Base-by-base conservation (phyloP, 2,888 invertebrate species). In the Strigamia maritima region DNA sequence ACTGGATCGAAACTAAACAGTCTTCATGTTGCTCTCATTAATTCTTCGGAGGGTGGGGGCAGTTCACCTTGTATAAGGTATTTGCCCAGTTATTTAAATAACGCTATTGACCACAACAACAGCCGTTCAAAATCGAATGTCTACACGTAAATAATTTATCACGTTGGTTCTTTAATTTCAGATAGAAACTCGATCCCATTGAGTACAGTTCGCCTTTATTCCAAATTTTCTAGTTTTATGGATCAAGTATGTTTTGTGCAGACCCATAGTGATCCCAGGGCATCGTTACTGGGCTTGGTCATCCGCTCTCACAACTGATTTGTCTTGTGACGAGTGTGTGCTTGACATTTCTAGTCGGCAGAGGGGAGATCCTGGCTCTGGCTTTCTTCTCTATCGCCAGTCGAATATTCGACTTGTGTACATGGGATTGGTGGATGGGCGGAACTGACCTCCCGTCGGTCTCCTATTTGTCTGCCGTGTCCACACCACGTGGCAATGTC, bases 391-490 rank as follows among this genome's bases (percentile, higher is more conserved):
- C n/a, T 10, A 49, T 49, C 49, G 49, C 49, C n/a, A n/a, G 14
- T 49, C 16, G 49, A 49, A 49, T 49, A 49, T 49, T 49, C n/a
- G 49, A 49, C 49, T 10, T n/a, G 49, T 6, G n/a, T 49, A 49
- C 49, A 49, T 14, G 49, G 70, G 70, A 70, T 24, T 28, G 70
- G 70, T 24, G 70, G 24, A 70, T 26, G 70, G 70, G 28, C 26
- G 70, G 70, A 24, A 28, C 70, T 70, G 75, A 31, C 38, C 75
- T 28, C 75, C 38, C 75, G 31, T 75, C 31, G 75, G 75, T 35
- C 31, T 24, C 35, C 75, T 75, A 75, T 75, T 75, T 31, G 28
- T 75, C 75, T 31, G 31, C 38, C 19, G 75, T 75, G 75, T 75
- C 75, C 75, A 35, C 35, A 31, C 75, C 75, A 75, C 38, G 26